Evolutionary conservation across 2,888 invertebrate genomes (phyloP).

Genomic region (Oscheius sp.): DNA sequence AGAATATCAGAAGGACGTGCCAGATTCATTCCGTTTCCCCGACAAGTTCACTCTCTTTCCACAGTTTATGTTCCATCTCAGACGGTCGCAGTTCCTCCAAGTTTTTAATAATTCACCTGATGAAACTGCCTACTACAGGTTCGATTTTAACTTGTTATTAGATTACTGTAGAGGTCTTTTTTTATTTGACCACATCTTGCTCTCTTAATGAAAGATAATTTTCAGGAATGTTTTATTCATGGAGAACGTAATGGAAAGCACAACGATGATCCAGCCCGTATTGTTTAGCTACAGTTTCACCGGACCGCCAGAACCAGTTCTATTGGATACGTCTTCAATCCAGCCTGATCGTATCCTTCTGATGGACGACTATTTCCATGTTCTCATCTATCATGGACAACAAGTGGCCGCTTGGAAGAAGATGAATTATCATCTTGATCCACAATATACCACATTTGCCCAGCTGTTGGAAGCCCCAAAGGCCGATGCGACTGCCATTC

Average conservation of each 20-base stretch:
- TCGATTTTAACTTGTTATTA: background rate
- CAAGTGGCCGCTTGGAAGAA: slow-evolving; percentile 97
- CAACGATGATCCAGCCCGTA: slow-evolving; percentile 99
- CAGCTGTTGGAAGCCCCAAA: slow-evolving; percentile 93
- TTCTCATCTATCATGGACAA: slow-evolving; percentile 98
- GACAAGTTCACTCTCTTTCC: slow-evolving; percentile 98
- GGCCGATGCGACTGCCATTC: slow-evolving; percentile 75
- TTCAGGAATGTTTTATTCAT: slow-evolving; percentile 92
- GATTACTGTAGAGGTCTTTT: too few species aligned
- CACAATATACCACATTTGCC: slow-evolving; percentile 96
- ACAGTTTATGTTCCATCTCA: slow-evolving; percentile 98
- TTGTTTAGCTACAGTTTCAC: slow-evolving; percentile 91
- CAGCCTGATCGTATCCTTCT: slow-evolving; percentile 94
- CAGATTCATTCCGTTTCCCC: slow-evolving; percentile 90
- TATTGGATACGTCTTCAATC: slow-evolving; percentile 95
- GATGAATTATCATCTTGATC: slow-evolving; percentile 92
- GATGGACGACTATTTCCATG: slow-evolving; percentile 99
- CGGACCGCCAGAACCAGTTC: slow-evolving; percentile 79
- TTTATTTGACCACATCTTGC: too few species aligned
- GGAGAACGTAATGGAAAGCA: slow-evolving; percentile 93
- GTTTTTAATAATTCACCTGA: slow-evolving; percentile 99
- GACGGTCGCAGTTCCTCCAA: slow-evolving; percentile 92
- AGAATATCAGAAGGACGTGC: slow-evolving; percentile 96
- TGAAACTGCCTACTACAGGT: slow-evolving; percentile 97
- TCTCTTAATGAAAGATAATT: slow-evolving; percentile 12